phyloP scores from a whole-genome alignment of 1,140 invertebrate species.

The Zaprionus inermis region DNA sequence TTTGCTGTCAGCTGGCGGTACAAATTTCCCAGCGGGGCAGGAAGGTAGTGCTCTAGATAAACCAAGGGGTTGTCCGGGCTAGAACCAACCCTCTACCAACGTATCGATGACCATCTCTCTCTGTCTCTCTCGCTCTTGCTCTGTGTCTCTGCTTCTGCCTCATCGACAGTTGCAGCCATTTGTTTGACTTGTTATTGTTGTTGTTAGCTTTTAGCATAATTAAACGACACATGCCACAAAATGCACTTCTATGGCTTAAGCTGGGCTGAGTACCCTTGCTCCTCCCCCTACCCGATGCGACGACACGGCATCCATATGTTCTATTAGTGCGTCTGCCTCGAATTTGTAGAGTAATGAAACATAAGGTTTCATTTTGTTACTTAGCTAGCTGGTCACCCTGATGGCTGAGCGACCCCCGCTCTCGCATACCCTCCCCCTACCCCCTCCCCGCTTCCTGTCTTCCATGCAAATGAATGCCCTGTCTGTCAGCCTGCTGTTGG shows the following conservation, averaged over 20 bases:
- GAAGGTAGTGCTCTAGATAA: conserved; percentile 9
- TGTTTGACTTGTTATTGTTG: conserved; percentile 71
- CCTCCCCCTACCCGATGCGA: conserved; percentile 29
- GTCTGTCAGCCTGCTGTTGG: conserved; percentile 52
- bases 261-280: background rate
- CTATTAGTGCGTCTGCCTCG: conserved; percentile 58
- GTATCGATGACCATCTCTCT: conserved; percentile 67
- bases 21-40: conserved; percentile 44
- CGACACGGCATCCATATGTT: conserved; percentile 79
- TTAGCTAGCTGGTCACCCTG: conserved; percentile 38
- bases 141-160: background rate
- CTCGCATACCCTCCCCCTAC: background rate
- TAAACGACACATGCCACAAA: conserved; percentile 83
- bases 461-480: conserved; percentile 57
- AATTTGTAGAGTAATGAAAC: conserved; percentile 52
- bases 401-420: background rate
- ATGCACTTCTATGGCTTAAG: conserved; percentile 77
- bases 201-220: conserved; percentile 79
- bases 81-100: conserved; percentile 61
- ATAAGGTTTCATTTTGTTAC: conserved; percentile 71
- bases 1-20: conserved; percentile 34
- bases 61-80: conserved; percentile 51
- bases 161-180: conserved; percentile 43
- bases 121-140: too few species aligned
- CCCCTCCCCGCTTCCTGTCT: conserved; percentile 11